Percentiles rank a stretch among this genome's conserved stretches.
Conservation (phyloP, 2,113 vertebrate genomes). For the Nibea coibor region DNA sequence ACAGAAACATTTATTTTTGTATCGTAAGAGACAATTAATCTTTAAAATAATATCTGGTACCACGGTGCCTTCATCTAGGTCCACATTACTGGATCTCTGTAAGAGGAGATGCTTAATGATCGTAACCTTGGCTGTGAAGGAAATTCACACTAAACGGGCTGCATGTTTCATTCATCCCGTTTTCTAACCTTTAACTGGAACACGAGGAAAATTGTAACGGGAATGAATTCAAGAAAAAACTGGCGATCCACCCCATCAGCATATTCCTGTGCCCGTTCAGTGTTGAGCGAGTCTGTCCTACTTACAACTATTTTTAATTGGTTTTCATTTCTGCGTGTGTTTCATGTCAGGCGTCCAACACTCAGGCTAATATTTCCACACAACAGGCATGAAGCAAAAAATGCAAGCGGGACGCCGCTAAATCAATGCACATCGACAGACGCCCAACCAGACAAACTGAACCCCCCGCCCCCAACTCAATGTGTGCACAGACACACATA, state of each 20-base stretch:
- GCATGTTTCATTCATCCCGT: neutral
- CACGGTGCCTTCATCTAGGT: no score
- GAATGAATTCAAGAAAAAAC: constrained; percentile 1
- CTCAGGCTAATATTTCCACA: constrained; percentile 5
- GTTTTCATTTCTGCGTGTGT: constrained; percentile 21
- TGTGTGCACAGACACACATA: constrained; percentile 10
- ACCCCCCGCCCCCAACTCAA: neutral
- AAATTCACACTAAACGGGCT: neutral
- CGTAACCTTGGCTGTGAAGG: neutral
- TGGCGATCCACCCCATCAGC: constrained; percentile 32
- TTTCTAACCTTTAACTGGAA: constrained; percentile 10
- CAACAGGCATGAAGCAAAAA: constrained; percentile 29
- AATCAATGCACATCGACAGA: constrained; percentile 51
- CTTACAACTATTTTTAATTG: constrained; percentile 42
- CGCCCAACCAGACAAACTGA: constrained; percentile 22
- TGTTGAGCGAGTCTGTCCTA: constrained; percentile 36
- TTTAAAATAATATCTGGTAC: no score
- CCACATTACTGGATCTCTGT: neutral
- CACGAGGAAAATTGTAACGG: neutral
- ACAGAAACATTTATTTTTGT: neutral
- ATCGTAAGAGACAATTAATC: no score
- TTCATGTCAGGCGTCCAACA: neutral
- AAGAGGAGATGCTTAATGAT: neutral
- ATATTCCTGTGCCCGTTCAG: constrained; percentile 28
- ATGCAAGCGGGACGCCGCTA: constrained; percentile 44